Conservation (phyloP, 2,888 invertebrate genomes). For the Kryphioiulus occultus region DNA sequence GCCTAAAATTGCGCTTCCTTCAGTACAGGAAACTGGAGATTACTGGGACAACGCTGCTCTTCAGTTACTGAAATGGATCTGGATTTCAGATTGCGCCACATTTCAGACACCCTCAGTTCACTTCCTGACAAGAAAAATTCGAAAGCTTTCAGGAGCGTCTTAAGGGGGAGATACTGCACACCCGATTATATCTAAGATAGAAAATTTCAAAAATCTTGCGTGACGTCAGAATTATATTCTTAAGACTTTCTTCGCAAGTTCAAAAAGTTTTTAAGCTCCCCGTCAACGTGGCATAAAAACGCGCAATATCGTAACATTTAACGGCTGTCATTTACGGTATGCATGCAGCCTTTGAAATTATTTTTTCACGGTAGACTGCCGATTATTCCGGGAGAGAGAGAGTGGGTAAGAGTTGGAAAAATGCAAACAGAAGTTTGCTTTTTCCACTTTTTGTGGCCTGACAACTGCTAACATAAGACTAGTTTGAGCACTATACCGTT, state of each 20-base stretch:
- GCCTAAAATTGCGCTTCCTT: constrained; percentile 19
- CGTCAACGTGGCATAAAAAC: neutral
- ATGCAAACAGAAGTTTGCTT: neutral
- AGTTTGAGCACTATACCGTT: too few relatives aligned
- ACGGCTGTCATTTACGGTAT: too few relatives aligned
- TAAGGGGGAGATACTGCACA: neutral
- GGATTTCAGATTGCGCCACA: neutral
- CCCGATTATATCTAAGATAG: too few relatives aligned
- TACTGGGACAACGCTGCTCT: neutral
- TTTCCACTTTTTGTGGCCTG: neutral
- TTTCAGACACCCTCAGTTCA: neutral
- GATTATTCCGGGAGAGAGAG: neutral
- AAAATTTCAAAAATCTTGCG: too few relatives aligned
- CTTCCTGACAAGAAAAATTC: neutral
- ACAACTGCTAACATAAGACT: neutral
- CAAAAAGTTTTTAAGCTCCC: neutral
- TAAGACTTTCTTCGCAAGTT: too few relatives aligned
- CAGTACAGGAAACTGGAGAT: neutral
- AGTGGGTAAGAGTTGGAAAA: too few relatives aligned
- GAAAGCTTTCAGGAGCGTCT: neutral
- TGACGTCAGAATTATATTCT: too few relatives aligned
- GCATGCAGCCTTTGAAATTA: neutral
- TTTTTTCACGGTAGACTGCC: neutral
- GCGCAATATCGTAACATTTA: neutral
- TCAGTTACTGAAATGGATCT: constrained; percentile 37